Base-by-base conservation (phyloP, 2,888 invertebrate genomes). In the Serrognathus titanus region DNA sequence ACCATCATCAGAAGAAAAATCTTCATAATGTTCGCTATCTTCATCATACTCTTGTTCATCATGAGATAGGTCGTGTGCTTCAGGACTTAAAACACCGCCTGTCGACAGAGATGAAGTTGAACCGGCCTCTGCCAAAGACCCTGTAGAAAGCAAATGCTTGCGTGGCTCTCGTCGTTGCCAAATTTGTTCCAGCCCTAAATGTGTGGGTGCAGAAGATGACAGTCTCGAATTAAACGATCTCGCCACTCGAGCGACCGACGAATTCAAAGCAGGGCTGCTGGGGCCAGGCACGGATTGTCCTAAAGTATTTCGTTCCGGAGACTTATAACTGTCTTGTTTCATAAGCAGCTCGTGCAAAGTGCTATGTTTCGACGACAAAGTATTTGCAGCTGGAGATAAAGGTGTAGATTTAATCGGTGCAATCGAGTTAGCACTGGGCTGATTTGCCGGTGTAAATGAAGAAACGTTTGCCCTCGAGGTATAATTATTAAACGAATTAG, bases 81-180 rank as follows among this genome's bases (percentile, higher is more conserved):
- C 91, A 4, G 93, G 93, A 74, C 93, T 93, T 12, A 93, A 80
- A 20, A 93, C 85, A 57, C 91, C 92, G 59, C 89, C 91, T 0
- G 88, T 88, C 60, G 92, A 92, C 13, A 92, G 75, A 5, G 92
- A 92, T 24, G 92, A 92, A 31, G 88, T 89, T 16, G 92, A 92
- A 36, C 90, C 91, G 41, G 90, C 92, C 75, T 94, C 93, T 20
- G 89, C 92, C 66, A 88, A 76, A 41, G 92, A 92, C 64, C 93
- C 89, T 11, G 92, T 93, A 6, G 92, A 92, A 50, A 92, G 76
- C 60, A 94, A 80, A 79, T 94, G 93, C 73, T 90, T 91, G 51
- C 94, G 83, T 3, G 94, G 93, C 74, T 94, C 94, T 59, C 94
- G 81, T 38, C 92, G 84, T 72, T 89, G 89, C 94, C 94, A 94